Conservation (phyloP, 2,113 vertebrate genomes). For the Pygoscelis antarcticus region DNA sequence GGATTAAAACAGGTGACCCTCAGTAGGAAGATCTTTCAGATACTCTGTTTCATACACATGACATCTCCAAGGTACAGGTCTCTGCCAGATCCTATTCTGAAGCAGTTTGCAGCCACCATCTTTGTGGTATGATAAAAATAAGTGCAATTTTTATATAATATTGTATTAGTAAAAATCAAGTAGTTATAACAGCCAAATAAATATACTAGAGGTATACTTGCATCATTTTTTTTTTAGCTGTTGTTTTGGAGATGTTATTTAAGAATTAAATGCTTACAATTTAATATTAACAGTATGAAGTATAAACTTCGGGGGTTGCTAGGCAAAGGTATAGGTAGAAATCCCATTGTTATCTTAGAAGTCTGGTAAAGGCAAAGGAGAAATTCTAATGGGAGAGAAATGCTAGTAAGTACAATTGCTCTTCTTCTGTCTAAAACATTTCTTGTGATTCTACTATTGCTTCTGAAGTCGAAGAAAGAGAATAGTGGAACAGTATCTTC, state of each 20-base stretch:
- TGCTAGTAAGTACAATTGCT: neutral
- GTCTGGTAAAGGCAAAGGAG: neutral
- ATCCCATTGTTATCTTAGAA: neutral
- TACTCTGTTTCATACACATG: neutral
- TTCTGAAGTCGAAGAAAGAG: neutral
- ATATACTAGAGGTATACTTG: neutral
- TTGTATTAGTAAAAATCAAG: neutral
- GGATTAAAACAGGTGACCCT: neutral
- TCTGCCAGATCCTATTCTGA: neutral
- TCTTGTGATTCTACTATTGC: neutral
- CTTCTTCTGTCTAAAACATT: neutral
- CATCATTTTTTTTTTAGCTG: neutral
- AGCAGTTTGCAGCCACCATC: neutral
- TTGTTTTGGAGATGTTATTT: neutral
- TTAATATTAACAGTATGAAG: neutral
- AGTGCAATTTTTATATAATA: neutral
- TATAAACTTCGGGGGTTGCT: neutral
- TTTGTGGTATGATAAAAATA: neutral
- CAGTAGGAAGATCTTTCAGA: neutral
- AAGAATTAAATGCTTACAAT: neutral
- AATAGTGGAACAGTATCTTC: neutral
- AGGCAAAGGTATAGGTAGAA: neutral
- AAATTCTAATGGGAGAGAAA: neutral
- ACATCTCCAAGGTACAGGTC: neutral
- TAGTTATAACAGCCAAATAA: neutral